Conservation (phyloP, 92 coral and sea anemone genomes). For the Parazoanthus swiftii region DNA sequence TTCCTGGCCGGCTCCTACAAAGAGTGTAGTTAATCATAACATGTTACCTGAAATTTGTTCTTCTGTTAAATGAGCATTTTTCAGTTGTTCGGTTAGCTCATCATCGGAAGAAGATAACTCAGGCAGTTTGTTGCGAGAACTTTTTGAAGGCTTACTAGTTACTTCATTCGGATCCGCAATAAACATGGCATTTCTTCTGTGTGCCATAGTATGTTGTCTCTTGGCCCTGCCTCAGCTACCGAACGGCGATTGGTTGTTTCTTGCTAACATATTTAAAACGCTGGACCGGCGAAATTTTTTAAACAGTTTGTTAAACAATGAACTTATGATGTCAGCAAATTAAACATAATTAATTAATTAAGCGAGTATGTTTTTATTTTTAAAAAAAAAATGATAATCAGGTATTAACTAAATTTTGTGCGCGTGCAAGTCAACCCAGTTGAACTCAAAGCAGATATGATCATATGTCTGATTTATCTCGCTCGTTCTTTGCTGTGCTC, state of each 20-base stretch:
- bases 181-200: conserved; percentile 40
- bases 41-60: conserved; percentile 37
- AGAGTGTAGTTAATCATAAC: no score
- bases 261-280: background rate
- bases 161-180: background rate
- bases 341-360: background rate
- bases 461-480: no score
- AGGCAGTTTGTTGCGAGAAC: background rate
- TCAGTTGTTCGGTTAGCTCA: background rate
- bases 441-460: no score
- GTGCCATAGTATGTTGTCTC: background rate
- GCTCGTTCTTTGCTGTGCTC: no score
- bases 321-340: conserved; percentile 33
- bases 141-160: background rate
- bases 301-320: background rate
- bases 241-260: background rate
- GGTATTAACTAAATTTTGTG: background rate
- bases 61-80: conserved; percentile 26
- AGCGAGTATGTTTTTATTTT: no score
- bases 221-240: background rate
- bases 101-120: conserved; percentile 5
- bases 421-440: background rate
- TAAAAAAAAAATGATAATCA: background rate
- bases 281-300: background rate
- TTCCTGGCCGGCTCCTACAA: background rate